These are phyloP conservation scores for Erethizon dorsatum DNA, from an alignment of 2,797 vertebrate genomes.

Conservation along the genomic window DNA sequence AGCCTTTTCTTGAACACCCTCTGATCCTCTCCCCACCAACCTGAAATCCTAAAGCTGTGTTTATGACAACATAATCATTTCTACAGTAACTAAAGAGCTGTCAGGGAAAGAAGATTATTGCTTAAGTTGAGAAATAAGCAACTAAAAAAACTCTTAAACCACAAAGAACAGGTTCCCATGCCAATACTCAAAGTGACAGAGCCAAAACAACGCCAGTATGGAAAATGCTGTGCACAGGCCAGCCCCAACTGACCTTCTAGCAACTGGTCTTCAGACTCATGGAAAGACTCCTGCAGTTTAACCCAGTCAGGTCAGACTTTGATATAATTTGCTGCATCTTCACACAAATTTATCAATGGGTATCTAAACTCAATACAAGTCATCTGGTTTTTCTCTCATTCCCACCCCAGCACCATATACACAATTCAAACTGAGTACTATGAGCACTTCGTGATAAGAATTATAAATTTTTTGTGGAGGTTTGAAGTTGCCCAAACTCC, in stretches of 20 bases:
- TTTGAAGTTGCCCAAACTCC: background rate
- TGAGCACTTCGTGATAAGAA: constrained; percentile 18
- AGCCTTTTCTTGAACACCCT: constrained; percentile 59
- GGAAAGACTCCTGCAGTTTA: constrained; percentile 41
- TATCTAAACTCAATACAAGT: background rate
- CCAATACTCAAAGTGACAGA: constrained; percentile 73
- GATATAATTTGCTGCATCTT: background rate
- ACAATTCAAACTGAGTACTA: background rate
- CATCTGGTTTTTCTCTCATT: background rate
- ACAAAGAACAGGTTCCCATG: constrained; percentile 72
- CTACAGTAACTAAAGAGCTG: constrained; percentile 81
- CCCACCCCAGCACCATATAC: fast-evolving
- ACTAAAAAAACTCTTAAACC: constrained; percentile 71
- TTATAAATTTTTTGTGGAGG: constrained; percentile 8
- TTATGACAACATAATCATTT: constrained; percentile 80
- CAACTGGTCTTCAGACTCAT: background rate
- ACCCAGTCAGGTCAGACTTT: background rate
- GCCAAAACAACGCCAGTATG: constrained; percentile 30
- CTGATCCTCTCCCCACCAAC: constrained; percentile 20
- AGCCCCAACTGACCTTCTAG: constrained; percentile 55
- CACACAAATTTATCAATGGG: background rate
- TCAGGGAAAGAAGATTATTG: constrained; percentile 79
- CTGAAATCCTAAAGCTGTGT: constrained; percentile 80
- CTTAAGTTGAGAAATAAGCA: constrained; percentile 76
- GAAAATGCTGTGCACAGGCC: constrained; percentile 55